Evolutionary conservation across 2,888 invertebrate species (phyloP), one percentile per base, ranked within the genome.

Genomic region (Eueremaeus valkanovi): DNA sequence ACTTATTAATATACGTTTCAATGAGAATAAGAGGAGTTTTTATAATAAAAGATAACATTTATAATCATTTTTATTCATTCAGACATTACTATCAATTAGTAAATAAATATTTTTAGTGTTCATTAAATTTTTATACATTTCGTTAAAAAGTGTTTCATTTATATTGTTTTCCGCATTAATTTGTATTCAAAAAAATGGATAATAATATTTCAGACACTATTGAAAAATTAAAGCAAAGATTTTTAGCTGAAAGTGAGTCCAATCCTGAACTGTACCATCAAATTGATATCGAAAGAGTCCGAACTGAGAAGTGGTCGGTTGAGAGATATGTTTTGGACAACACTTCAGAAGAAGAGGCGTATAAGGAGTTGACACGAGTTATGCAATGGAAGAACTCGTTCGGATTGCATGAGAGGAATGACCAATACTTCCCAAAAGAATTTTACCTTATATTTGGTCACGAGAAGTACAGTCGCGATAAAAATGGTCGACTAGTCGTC

Each of bases 341-440:
- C 24, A 61, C 58, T 13, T 36, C 74, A 9, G 66, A 73, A 18
- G 55, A 45, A 2, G 42, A 51, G n/a, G 74, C 74, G 13, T 74
- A 42, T 33, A 36, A 55, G 9, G 29, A 33, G n/a, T n/a, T 76
- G 21, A 24, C 29, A 3, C 29, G 58, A 3, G 49, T 70, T 13
- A 21, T 76, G 24, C 21, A 74, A 24, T 76, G 76, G 76, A 72
- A 68, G 29, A 70, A 75, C 16, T 51, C 63, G 27, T 61, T 74
- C 24, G 74, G 72, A n/a, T 36, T 76, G 5, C 66, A 76, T 24
- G 72, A 75, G 1, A 33, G 66, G 21, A 49, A 27, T 9, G 36
- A 33, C n/a, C 27, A 70, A 0, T 63, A 75, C 45, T 76, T 74
- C 45, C 76, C 76, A 3, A 45, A 66, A 63, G 76, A 76, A 51